Percentiles rank a stretch among this genome's conserved stretches.
Evolutionary conservation across 1,140 invertebrate species (phyloP).

Genomic region (Drosophila pallidifrons): DNA sequence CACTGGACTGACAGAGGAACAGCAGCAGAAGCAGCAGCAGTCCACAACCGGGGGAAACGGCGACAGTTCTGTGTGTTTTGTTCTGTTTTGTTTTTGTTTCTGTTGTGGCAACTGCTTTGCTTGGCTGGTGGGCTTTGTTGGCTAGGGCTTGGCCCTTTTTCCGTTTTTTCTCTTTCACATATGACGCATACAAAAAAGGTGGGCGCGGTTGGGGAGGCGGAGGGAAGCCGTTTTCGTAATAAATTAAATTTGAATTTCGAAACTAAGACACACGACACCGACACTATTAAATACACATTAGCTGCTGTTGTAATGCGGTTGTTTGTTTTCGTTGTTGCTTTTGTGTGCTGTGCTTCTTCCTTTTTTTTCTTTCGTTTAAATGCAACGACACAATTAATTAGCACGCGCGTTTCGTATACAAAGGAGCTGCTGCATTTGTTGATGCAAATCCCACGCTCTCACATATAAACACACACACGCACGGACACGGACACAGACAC

Average conservation of each 20-base stretch:
- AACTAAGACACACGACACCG: constrained; percentile 44
- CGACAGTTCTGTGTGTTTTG: constrained; percentile 5
- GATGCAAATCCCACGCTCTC: constrained; percentile 35
- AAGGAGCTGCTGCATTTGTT: constrained; percentile 38
- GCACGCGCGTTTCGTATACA: constrained; percentile 41
- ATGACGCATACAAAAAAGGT: constrained; percentile 63
- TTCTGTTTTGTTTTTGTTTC: constrained; percentile 42
- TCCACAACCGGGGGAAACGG: constrained; percentile 26
- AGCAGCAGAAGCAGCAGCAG: constrained; percentile 30
- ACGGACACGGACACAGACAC: constrained; percentile 10
- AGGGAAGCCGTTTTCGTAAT: constrained; percentile 41
- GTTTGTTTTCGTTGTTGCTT: constrained; percentile 35
- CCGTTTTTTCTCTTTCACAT: constrained; percentile 44
- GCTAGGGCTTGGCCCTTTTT: constrained; percentile 52
- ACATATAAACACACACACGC: constrained; percentile 24
- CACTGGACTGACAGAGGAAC: constrained; percentile 28
- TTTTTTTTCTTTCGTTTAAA: constrained; percentile 10
- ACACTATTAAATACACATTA: constrained; percentile 73
- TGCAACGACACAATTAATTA: constrained; percentile 53
- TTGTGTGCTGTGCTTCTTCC: constrained; percentile 40
- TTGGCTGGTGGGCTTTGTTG: constrained; percentile 29
- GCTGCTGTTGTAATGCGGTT: constrained; percentile 28
- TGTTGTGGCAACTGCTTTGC: constrained; percentile 63
- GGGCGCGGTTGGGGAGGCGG: not conserved
- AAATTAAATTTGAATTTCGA: constrained; percentile 64